Conservation (phyloP, 2,113 vertebrate species). For the Heliornis fulica region DNA sequence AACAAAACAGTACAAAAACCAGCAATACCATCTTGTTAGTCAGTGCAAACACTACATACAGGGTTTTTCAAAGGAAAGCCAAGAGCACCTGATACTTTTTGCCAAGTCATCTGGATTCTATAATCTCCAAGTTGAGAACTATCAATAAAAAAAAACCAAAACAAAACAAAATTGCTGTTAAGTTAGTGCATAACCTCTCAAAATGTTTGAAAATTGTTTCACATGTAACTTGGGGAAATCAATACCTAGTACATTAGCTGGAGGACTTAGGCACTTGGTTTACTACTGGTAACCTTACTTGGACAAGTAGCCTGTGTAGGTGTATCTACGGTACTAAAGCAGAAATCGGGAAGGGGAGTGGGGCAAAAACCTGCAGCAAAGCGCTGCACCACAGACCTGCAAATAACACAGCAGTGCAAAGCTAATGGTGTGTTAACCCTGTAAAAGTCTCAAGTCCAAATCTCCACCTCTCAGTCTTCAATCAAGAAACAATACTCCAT, state of each 20-base stretch:
- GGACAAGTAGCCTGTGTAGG: slow-evolving; percentile 71
- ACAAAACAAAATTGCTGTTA: slow-evolving; percentile 27
- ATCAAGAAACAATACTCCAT: slow-evolving; percentile 68
- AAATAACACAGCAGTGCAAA: slow-evolving; percentile 72
- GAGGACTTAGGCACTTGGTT: slow-evolving; percentile 82
- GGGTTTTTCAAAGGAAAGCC: slow-evolving; percentile 78
- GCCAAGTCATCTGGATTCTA: slow-evolving; percentile 77
- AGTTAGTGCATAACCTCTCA: slow-evolving; percentile 73
- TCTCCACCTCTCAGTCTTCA: slow-evolving; percentile 71
- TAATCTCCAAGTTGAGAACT: slow-evolving; percentile 73
- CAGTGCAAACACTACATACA: slow-evolving; percentile 82
- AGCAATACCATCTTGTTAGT: slow-evolving; percentile 80
- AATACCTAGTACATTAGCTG: slow-evolving; percentile 73
- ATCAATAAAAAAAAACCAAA: slow-evolving; percentile 7
- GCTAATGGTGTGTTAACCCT: slow-evolving; percentile 73
- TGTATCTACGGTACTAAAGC: slow-evolving; percentile 68
- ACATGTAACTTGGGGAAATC: slow-evolving; percentile 70
- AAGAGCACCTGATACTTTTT: slow-evolving; percentile 81
- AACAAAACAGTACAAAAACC: slow-evolving; percentile 64
- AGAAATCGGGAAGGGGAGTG: slow-evolving; percentile 35
- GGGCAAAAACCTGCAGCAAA: slow-evolving; percentile 70
- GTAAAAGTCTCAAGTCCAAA: slow-evolving; percentile 76
- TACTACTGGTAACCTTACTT: slow-evolving; percentile 70
- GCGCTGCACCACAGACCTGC: slow-evolving; percentile 76
- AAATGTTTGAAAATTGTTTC: slow-evolving; percentile 61